Percentiles rank a stretch among this genome's conserved stretches.
These are phyloP conservation scores for Notodonta ziczac DNA, from an alignment of 2,888 invertebrate species.

Conservation along the genomic window DNA sequence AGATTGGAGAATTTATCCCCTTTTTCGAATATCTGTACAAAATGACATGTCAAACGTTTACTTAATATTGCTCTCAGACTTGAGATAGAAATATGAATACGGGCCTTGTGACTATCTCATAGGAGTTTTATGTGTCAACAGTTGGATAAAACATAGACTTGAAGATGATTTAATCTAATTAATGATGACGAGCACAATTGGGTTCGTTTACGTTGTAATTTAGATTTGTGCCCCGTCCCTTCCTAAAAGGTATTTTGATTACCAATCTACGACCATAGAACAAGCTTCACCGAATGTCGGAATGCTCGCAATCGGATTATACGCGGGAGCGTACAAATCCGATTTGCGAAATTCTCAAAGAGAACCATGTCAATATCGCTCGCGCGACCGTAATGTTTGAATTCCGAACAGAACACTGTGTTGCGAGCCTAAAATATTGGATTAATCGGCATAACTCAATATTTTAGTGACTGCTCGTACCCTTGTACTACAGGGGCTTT, in stretches of 20 bases:
- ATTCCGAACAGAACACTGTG: background rate
- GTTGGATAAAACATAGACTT: too few species aligned
- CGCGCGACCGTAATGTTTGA: background rate
- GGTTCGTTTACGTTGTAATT: too few species aligned
- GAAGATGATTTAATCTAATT: too few species aligned
- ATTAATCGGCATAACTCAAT: constrained; percentile 9
- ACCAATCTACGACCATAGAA: background rate
- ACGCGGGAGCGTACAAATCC: constrained; percentile 1
- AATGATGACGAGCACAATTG: too few species aligned
- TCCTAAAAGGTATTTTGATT: background rate
- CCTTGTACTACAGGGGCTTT: constrained; percentile 17
- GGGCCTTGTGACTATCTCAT: too few species aligned
- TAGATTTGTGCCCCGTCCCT: background rate
- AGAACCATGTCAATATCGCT: constrained; percentile 2
- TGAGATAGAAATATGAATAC: too few species aligned
- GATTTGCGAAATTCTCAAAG: constrained; percentile 6
- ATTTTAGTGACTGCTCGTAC: constrained; percentile 10
- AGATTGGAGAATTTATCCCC: background rate
- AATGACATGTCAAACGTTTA: background rate
- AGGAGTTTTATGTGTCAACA: too few species aligned
- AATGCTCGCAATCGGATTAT: constrained; percentile 1
- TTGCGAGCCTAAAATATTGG: constrained; percentile 3
- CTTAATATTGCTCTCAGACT: too few species aligned
- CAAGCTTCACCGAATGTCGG: background rate
- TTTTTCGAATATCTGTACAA: background rate